These are phyloP conservation scores for Peromyscus californicus DNA, from an alignment of 2,113 vertebrate genomes.

Conservation along the genomic window DNA sequence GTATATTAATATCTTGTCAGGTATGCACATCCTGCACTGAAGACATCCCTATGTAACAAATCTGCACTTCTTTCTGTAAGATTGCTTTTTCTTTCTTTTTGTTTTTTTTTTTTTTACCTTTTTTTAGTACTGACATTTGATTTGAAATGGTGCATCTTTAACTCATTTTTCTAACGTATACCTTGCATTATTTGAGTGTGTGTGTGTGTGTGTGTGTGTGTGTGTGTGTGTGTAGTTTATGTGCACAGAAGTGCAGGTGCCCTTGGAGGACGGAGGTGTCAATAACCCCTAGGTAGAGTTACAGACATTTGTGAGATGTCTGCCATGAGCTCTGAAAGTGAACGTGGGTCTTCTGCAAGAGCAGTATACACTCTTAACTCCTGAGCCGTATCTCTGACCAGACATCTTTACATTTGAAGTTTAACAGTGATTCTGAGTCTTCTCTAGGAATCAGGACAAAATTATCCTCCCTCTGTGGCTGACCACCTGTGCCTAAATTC, in stretches of 20 bases:
- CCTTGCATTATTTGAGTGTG: background rate
- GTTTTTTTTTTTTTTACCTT: background rate
- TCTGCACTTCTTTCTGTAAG: background rate
- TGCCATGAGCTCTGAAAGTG: background rate
- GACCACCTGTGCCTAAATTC: background rate
- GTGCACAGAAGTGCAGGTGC: background rate
- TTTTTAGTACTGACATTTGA: background rate
- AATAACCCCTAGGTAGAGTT: background rate
- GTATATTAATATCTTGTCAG: background rate
- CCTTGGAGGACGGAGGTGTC: background rate
- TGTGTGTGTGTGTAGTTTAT: background rate
- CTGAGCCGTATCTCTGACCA: background rate
- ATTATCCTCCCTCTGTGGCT: background rate
- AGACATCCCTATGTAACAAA: background rate
- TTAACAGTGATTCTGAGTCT: background rate
- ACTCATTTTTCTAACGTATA: background rate
- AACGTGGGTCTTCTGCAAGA: background rate
- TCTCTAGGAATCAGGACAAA: background rate
- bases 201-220: background rate
- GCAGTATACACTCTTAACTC: background rate
- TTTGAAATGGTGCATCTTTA: conserved; percentile 16
- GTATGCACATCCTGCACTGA: background rate
- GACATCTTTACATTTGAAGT: background rate
- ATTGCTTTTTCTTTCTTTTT: background rate
- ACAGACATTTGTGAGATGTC: background rate